Conservation (phyloP, 2,888 invertebrate genomes). For the Luffia ferchaultella region DNA sequence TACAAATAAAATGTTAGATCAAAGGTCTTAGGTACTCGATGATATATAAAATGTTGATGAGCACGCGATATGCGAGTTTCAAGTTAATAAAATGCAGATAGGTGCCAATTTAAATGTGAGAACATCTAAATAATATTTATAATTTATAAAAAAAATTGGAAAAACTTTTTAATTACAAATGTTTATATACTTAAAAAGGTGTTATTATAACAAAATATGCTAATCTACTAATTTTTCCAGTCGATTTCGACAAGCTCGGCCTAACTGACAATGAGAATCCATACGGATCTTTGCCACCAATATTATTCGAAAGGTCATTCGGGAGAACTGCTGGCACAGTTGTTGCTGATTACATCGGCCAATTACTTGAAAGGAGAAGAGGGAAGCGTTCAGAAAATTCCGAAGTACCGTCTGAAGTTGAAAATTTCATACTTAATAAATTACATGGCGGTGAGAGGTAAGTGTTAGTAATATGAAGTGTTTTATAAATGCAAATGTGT, state of each 20-base stretch:
- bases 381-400: conserved; percentile 47
- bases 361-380: conserved; percentile 70
- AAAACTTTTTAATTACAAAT: too few species aligned
- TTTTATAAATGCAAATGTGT: too few species aligned
- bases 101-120: too few species aligned
- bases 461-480: conserved; percentile 12
- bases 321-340: conserved; percentile 75
- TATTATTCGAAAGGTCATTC: conserved; percentile 79
- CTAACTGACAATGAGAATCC: conserved; percentile 91
- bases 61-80: too few species aligned
- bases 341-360: conserved; percentile 77
- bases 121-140: too few species aligned
- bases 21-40: too few species aligned
- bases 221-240: conserved; percentile 41
- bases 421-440: conserved; percentile 39
- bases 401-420: conserved; percentile 35
- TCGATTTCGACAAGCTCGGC: conserved; percentile 86
- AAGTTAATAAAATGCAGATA: too few species aligned
- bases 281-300: conserved; percentile 79
- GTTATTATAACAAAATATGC: too few species aligned
- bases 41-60: too few species aligned
- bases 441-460: conserved; percentile 83
- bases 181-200: too few species aligned
- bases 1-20: too few species aligned
- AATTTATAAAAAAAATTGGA: too few species aligned